Percentiles rank a stretch among this genome's conserved stretches.
Evolutionary conservation across 2,888 invertebrate species (phyloP).

Genomic region (Ormyrus nitidulus): DNA sequence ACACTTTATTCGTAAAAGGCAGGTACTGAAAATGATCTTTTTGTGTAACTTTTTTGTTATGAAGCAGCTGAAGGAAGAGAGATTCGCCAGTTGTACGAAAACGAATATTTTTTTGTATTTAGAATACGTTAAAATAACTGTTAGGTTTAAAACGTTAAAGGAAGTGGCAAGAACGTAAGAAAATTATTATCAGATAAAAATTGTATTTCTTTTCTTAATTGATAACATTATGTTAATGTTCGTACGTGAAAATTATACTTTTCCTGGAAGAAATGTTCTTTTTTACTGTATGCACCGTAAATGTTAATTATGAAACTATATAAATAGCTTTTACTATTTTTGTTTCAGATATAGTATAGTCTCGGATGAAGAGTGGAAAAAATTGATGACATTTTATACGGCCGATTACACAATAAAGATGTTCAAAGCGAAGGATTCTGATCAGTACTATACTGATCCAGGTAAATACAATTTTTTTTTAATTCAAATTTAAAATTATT

Average conservation of each 20-base stretch:
- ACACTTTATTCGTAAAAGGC: too few relatives aligned
- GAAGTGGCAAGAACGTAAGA: neutral
- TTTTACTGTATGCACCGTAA: neutral
- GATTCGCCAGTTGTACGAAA: too few relatives aligned
- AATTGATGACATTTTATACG: slow-evolving; percentile 68
- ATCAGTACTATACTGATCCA: slow-evolving; percentile 38
- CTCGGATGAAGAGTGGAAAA: slow-evolving; percentile 69
- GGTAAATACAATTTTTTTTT: slow-evolving; percentile 13
- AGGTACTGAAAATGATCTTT: too few relatives aligned
- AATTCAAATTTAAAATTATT: too few relatives aligned
- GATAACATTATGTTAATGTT: neutral
- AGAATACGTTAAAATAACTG: too few relatives aligned
- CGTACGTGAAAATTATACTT: too few relatives aligned
- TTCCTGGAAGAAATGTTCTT: neutral
- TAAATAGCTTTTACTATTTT: neutral
- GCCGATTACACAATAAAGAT: slow-evolving; percentile 67
- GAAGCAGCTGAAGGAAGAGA: too few relatives aligned
- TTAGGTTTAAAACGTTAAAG: neutral
- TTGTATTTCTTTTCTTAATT: neutral
- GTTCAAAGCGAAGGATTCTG: slow-evolving; percentile 27
- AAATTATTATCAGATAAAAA: neutral
- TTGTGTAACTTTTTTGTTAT: too few relatives aligned
- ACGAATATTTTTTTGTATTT: too few relatives aligned
- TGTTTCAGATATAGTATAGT: slow-evolving; percentile 66
- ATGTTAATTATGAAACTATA: neutral